Percentiles rank a stretch among this genome's conserved stretches.
Conservation (phyloP, 1,140 invertebrate species). For the Lerema accius region DNA sequence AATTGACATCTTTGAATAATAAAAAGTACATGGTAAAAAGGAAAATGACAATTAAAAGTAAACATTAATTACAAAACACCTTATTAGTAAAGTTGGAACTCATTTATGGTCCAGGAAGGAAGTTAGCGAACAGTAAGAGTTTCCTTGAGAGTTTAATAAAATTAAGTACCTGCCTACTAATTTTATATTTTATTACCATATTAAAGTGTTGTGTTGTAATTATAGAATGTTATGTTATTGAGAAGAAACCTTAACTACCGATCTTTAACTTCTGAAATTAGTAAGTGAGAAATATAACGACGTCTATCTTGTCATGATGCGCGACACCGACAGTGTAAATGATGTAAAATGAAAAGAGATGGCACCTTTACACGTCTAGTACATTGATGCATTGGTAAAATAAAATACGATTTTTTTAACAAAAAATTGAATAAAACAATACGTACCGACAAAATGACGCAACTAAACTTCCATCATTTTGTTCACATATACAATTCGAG, state of each 20-base stretch:
- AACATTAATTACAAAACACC: constrained; percentile 6
- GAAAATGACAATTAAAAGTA: constrained; percentile 15
- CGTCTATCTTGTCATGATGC: no score
- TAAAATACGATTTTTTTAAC: no score
- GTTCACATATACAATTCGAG: constrained; percentile 12
- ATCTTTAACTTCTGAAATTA: no score
- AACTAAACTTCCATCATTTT: constrained; percentile 3
- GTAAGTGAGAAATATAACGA: no score
- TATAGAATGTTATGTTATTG: no score
- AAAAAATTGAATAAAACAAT: not conserved
- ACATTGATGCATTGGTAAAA: no score
- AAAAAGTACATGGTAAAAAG: constrained; percentile 9
- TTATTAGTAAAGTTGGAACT: not conserved
- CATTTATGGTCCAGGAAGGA: constrained; percentile 3
- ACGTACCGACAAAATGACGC: constrained; percentile 18
- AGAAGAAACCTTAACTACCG: no score
- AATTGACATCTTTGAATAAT: constrained; percentile 6
- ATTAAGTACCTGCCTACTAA: not conserved
- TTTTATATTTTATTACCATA: not conserved
- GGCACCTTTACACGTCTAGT: no score
- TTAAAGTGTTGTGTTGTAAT: not conserved
- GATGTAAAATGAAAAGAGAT: no score
- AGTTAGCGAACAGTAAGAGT: not conserved
- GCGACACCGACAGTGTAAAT: no score
- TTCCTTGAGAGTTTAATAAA: not conserved